A percentile compares a stretch with the other conserved stretches of the same genome.
Evolutionary conservation across 2,888 invertebrate species (phyloP).

Genomic region (Yponomeuta sedellus): DNA sequence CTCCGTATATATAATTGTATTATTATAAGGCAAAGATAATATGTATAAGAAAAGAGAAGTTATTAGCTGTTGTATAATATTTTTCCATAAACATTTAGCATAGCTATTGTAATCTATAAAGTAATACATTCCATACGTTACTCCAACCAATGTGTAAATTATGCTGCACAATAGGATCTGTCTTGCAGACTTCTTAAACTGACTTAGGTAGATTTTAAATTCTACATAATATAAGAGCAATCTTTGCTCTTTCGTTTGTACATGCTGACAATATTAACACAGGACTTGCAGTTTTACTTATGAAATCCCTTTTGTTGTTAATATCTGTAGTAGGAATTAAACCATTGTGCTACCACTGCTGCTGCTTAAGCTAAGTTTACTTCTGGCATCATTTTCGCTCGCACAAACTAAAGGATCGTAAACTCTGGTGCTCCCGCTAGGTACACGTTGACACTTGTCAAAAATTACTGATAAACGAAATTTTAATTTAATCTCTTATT

Average conservation of each 20-base stretch:
- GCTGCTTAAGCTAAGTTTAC: too few relatives aligned
- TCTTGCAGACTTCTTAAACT: not conserved
- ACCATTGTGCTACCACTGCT: too few relatives aligned
- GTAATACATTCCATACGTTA: not conserved
- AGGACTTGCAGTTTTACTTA: not conserved
- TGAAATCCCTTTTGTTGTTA: not conserved
- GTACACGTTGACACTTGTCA: too few relatives aligned
- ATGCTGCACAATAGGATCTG: not conserved
- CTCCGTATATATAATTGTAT: not conserved
- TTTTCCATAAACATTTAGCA: not conserved
- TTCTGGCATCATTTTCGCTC: too few relatives aligned
- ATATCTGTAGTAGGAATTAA: too few relatives aligned
- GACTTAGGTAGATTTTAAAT: too few relatives aligned
- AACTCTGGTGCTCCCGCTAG: too few relatives aligned
- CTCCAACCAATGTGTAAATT: not conserved
- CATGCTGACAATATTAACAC: conserved; percentile 22
- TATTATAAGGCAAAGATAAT: not conserved
- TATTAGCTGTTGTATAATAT: not conserved
- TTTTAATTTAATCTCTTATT: too few relatives aligned
- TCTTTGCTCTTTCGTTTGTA: not conserved
- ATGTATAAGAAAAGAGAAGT: not conserved
- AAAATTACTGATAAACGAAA: too few relatives aligned
- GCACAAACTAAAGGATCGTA: too few relatives aligned
- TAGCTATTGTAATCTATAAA: not conserved
- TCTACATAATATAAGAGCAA: too few relatives aligned